A percentile compares a stretch with the other conserved stretches of the same genome.
Conservation (phyloP, 1,140 invertebrate species). For the Druon quercuslanigerum region DNA sequence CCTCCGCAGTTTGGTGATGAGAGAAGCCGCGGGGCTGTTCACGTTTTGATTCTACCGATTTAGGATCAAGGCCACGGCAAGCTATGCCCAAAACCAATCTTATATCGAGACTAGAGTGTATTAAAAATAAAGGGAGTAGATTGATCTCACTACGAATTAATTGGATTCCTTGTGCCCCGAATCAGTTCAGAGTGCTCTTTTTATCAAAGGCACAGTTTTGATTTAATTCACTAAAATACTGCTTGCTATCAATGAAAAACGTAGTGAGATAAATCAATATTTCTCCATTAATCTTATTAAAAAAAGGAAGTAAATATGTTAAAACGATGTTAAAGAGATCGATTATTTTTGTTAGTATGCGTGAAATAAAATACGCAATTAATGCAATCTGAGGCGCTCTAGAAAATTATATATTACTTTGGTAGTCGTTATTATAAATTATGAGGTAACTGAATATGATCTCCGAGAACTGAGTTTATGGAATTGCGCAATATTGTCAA, state of each 20-base stretch:
- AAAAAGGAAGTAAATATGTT: neutral
- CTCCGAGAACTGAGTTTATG: neutral
- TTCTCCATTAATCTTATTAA: neutral
- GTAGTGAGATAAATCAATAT: conserved; percentile 11
- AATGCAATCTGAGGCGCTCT: neutral
- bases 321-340: neutral
- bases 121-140: conserved; percentile 31
- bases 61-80: too few species aligned
- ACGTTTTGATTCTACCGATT: too few species aligned
- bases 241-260: neutral
- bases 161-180: conserved; percentile 4
- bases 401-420: neutral
- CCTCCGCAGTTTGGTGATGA: too few species aligned
- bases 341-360: neutral
- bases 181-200: conserved; percentile 15
- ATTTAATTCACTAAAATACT: neutral
- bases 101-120: neutral
- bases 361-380: neutral
- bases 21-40: too few species aligned
- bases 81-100: too few species aligned
- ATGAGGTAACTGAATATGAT: neutral
- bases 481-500: neutral
- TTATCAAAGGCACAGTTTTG: conserved; percentile 18
- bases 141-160: conserved; percentile 3
- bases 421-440: neutral